phyloP scores from a whole-genome alignment of 2,888 invertebrate genomes.

The Xanthostigma xanthostigma region DNA sequence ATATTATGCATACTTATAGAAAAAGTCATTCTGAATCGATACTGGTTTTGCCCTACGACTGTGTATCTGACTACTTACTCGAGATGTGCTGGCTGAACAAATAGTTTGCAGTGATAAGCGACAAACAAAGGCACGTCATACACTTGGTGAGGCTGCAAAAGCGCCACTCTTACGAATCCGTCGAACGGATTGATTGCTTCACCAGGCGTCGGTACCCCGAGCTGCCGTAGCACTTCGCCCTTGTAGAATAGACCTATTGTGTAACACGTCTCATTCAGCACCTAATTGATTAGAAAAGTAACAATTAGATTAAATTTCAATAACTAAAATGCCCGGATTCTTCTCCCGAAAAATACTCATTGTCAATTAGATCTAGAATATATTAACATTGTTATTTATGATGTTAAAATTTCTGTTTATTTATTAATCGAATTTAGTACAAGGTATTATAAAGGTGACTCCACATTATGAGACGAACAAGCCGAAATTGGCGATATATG shows the following conservation, averaged over 20 bases:
- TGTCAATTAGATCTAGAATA: no score
- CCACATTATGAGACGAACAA: no score
- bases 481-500: no score
- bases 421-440: no score
- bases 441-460: not conserved
- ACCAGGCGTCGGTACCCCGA: slow-evolving; percentile 46
- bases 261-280: slow-evolving; percentile 63
- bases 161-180: slow-evolving; percentile 53
- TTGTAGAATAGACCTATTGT: slow-evolving; percentile 60
- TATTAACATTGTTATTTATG: no score
- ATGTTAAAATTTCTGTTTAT: no score
- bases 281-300: slow-evolving; percentile 27
- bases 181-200: slow-evolving; percentile 60
- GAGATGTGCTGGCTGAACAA: slow-evolving; percentile 54
- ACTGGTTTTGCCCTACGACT: not conserved
- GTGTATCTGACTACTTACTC: slow-evolving; percentile 38
- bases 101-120: slow-evolving; percentile 67
- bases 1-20: no score
- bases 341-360: no score
- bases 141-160: slow-evolving; percentile 56
- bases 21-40: no score
- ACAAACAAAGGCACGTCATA: slow-evolving; percentile 64
- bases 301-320: no score
- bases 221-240: slow-evolving; percentile 49
- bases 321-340: no score